Conservation (phyloP, 2,888 invertebrate genomes). For the Piscicola geometra region DNA sequence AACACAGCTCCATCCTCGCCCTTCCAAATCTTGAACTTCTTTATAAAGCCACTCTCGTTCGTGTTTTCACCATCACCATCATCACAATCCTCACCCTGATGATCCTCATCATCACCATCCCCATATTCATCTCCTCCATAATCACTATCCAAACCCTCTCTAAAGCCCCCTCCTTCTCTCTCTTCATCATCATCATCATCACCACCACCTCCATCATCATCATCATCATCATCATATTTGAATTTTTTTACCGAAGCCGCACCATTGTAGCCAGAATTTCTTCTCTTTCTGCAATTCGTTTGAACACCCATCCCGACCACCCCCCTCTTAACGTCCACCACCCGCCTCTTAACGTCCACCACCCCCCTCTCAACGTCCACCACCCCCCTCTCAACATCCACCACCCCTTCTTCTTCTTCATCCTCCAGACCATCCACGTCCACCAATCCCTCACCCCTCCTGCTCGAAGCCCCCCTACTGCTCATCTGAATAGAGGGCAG, state of each 20-base stretch:
- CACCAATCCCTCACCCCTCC: no score
- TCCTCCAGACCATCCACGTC: no score
- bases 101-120: no score
- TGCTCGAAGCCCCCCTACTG: no score
- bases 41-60: background rate
- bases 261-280: background rate
- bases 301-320: background rate
- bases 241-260: background rate
- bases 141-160: no score
- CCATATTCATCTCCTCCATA: no score
- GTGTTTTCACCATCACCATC: background rate
- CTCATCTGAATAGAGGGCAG: no score
- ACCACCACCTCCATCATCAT: background rate
- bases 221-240: background rate
- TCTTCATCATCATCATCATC: no score
- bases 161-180: no score
- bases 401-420: no score
- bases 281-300: background rate
- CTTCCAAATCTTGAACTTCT: constrained; percentile 4
- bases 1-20: background rate
- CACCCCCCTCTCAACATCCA: no score
- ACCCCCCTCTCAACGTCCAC: background rate
- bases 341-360: background rate
- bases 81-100: no score
- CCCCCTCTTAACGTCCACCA: background rate